phyloP scores from a whole-genome alignment of 2,113 vertebrate species.

The Heptranchias perlo region DNA sequence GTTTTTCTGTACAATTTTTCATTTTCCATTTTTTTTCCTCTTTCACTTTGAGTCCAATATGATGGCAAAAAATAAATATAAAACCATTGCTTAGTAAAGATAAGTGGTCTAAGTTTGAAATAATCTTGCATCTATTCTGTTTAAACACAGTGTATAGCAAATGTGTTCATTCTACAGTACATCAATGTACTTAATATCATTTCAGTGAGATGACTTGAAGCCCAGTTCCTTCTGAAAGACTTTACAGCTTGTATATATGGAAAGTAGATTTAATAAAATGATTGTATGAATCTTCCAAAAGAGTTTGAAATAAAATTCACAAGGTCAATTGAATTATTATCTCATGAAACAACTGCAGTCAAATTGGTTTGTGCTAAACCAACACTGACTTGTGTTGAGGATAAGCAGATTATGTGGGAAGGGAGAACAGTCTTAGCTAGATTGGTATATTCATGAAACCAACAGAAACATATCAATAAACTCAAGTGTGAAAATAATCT shows the following conservation, averaged over 20 bases:
- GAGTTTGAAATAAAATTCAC: not conserved
- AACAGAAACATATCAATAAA: not conserved
- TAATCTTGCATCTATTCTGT: not conserved
- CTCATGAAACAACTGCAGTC: slow-evolving; percentile 1
- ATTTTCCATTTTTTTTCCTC: not conserved
- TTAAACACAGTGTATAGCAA: not conserved
- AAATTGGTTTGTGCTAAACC: slow-evolving; percentile 22
- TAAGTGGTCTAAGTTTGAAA: not conserved
- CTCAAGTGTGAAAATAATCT: slow-evolving; percentile 8
- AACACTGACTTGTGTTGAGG: not conserved
- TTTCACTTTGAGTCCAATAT: not conserved
- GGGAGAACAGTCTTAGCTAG: not conserved
- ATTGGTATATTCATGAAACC: not conserved
- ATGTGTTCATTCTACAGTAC: not conserved
- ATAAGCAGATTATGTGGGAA: slow-evolving; percentile 1
- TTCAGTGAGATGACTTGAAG: not conserved
- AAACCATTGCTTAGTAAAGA: not conserved
- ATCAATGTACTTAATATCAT: no score
- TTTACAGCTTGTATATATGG: not conserved
- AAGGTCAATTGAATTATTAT: slow-evolving; percentile 27
- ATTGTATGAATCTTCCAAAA: not conserved
- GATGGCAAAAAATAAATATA: not conserved
- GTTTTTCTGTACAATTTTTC: not conserved
- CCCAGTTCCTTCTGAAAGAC: not conserved
- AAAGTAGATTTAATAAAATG: slow-evolving; percentile 20